phyloP scores from a whole-genome alignment of 35 echinoderm and acorn worm genomes.

The Nesometra sesokonis region DNA sequence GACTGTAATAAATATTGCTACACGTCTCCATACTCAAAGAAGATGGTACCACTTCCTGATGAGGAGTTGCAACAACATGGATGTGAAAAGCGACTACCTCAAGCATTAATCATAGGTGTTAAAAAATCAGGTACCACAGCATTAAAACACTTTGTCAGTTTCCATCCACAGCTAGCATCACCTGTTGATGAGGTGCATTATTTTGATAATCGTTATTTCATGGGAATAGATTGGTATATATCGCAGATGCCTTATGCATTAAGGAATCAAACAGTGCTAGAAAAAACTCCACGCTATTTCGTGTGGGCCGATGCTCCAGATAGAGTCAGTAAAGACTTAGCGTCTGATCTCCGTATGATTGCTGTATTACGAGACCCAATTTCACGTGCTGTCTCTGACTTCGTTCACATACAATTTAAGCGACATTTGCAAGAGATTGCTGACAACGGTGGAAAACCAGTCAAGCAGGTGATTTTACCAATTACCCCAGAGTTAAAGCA shows the following conservation, averaged over 20 bases:
- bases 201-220: conserved; percentile 26
- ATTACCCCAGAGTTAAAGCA: not conserved
- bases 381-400: conserved; percentile 44
- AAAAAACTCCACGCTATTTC: conserved; percentile 58
- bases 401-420: conserved; percentile 6
- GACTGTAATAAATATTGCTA: not conserved
- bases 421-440: not conserved
- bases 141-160: conserved; percentile 31
- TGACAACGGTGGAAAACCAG: not conserved
- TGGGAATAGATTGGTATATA: conserved; percentile 54
- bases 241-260: conserved; percentile 28
- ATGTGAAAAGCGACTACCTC: conserved; percentile 19
- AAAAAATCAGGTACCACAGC: conserved; percentile 52
- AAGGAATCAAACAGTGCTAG: conserved; percentile 43
- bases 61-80: conserved; percentile 11
- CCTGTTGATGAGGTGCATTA: conserved; percentile 17
- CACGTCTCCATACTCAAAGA: not conserved
- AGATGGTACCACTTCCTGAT: conserved; percentile 1
- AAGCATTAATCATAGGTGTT: conserved; percentile 42
- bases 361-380: conserved; percentile 51
- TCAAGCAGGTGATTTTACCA: not conserved
- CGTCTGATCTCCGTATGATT: conserved; percentile 34
- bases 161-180: conserved; percentile 42
- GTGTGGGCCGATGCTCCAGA: conserved; percentile 24
- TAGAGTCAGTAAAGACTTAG: conserved; percentile 20